These are phyloP conservation scores for Acanthosepion esculentum DNA, from an alignment of 2,888 invertebrate genomes.

Conservation along the genomic window DNA sequence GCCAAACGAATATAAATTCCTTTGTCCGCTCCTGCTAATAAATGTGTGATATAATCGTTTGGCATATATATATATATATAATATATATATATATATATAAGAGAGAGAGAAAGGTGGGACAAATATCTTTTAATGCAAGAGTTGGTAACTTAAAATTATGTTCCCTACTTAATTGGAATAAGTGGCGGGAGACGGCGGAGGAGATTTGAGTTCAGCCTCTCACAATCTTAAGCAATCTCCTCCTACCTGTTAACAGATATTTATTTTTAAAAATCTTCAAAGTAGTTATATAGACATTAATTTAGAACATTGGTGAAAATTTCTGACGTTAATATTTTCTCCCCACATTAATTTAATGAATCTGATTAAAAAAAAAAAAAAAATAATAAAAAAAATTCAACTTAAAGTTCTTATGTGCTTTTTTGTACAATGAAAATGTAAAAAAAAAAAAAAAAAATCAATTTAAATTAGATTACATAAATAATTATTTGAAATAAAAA, in stretches of 20 bases:
- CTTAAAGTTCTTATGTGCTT: too few relatives aligned
- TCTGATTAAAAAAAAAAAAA: background rate
- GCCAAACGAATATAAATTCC: background rate
- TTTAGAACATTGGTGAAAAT: too few relatives aligned
- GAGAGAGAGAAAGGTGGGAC: background rate
- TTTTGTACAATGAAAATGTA: background rate
- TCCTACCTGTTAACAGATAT: background rate
- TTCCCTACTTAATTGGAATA: background rate
- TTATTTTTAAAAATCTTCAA: background rate
- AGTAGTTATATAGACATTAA: background rate
- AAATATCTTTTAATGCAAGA: background rate
- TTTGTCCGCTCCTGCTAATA: background rate
- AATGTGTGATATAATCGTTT: background rate
- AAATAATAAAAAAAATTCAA: too few relatives aligned
- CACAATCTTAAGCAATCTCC: background rate
- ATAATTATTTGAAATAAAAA: background rate
- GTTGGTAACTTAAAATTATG: background rate
- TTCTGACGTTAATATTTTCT: background rate
- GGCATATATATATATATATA: too few relatives aligned
- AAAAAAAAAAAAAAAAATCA: background rate
- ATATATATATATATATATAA: too few relatives aligned
- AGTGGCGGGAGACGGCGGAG: background rate
- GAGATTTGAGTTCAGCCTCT: background rate
- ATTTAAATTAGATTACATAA: background rate
- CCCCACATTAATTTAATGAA: too few relatives aligned